phyloP scores from a whole-genome alignment of 2,113 vertebrate genomes.

The Odobenus rosmarus region DNA sequence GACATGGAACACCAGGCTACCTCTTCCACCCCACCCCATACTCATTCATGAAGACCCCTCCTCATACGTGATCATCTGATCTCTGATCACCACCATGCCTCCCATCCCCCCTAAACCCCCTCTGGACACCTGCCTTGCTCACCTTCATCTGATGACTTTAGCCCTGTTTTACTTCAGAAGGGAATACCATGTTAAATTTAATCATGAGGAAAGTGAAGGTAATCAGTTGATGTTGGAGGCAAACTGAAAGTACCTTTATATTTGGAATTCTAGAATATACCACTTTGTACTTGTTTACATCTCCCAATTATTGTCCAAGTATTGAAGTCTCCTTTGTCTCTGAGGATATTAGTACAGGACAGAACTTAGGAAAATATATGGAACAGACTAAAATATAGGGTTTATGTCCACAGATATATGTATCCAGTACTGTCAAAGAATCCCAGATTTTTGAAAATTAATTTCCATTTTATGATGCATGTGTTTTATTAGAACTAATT shows the following conservation, averaged over 20 bases:
- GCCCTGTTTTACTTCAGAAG: background rate
- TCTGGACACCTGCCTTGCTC: background rate
- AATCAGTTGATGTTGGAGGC: background rate
- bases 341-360: background rate
- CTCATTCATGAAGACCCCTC: background rate
- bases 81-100: background rate
- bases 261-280: background rate
- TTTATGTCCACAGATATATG: background rate
- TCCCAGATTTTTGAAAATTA: background rate
- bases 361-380: background rate
- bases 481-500: background rate
- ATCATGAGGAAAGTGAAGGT: background rate
- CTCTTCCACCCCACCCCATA: background rate
- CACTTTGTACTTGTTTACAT: background rate
- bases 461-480: background rate
- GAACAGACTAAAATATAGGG: background rate
- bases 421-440: background rate
- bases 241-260: background rate
- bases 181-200: background rate
- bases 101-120: accelerated
- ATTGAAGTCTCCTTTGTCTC: background rate
- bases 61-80: background rate
- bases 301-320: background rate
- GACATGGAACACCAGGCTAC: background rate
- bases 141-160: background rate